A percentile compares a stretch with the other conserved stretches of the same genome.
phyloP scores from a whole-genome alignment of 2,888 invertebrate species.

The Andricus curvator region DNA sequence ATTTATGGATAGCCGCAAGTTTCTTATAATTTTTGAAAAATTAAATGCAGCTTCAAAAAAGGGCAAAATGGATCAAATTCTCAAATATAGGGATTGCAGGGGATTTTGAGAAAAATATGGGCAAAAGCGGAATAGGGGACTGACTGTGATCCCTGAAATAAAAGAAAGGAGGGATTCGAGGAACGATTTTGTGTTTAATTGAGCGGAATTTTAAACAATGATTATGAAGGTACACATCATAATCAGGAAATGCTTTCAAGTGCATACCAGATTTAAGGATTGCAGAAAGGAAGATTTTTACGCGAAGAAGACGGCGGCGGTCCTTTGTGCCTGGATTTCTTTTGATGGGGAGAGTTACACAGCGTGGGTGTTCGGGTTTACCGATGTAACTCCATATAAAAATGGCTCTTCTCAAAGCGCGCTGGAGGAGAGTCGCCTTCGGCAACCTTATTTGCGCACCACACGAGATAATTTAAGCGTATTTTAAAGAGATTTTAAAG shows the following conservation, averaged over 20 bases:
- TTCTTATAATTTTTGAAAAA: too few species aligned
- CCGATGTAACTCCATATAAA: conserved; percentile 23
- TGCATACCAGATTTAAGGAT: conserved; percentile 22
- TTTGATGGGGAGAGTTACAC: conserved; percentile 34
- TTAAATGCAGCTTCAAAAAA: too few species aligned
- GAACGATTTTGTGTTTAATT: neutral
- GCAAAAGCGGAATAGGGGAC: too few species aligned
- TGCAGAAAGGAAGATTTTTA: conserved; percentile 24
- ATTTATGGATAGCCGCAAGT: too few species aligned
- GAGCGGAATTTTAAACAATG: neutral
- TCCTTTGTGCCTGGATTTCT: conserved; percentile 36
- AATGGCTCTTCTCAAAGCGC: conserved; percentile 24
- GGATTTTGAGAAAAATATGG: too few species aligned
- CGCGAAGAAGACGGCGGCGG: neutral
- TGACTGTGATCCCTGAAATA: neutral
- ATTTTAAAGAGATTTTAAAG: conserved; percentile 32
- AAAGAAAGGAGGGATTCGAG: neutral
- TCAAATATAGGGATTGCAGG: too few species aligned
- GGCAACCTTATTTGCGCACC: conserved; percentile 33
- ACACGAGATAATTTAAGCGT: conserved; percentile 11
- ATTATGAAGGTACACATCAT: neutral
- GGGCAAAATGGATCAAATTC: too few species aligned
- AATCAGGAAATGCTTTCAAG: conserved; percentile 25
- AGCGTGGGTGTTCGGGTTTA: conserved; percentile 26
- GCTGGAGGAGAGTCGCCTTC: conserved; percentile 12